Conservation (phyloP, 2,888 invertebrate species). For the Sinodicranocentrus sp. region DNA sequence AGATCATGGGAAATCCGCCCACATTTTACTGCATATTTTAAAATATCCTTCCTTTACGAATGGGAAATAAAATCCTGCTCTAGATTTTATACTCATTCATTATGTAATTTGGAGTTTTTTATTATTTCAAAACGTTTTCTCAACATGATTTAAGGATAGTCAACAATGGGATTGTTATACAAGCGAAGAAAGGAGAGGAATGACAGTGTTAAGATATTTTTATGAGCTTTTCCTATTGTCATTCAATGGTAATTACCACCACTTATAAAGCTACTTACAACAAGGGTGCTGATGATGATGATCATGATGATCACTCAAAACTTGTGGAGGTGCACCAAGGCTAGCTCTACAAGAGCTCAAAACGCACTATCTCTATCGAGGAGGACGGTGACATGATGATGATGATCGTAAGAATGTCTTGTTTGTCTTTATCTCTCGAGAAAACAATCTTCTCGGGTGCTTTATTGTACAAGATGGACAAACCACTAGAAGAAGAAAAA, state of each 20-base stretch:
- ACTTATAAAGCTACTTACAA: slow-evolving; percentile 1
- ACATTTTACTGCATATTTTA: too few relatives aligned
- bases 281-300: neutral
- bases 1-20: slow-evolving; percentile 32
- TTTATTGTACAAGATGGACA: too few relatives aligned
- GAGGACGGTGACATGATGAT: too few relatives aligned
- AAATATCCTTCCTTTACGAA: too few relatives aligned
- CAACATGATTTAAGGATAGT: neutral
- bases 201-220: slow-evolving; percentile 4
- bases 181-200: neutral
- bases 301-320: neutral
- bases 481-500: too few relatives aligned
- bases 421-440: neutral
- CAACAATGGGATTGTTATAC: neutral
- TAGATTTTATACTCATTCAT: too few relatives aligned
- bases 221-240: slow-evolving; percentile 30
- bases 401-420: neutral
- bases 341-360: neutral
- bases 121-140: neutral
- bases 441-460: too few relatives aligned
- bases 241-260: slow-evolving; percentile 15
- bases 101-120: neutral
- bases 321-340: neutral
- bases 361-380: too few relatives aligned
- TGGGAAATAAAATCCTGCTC: too few relatives aligned